A percentile compares a stretch with the other conserved stretches of the same genome.
Evolutionary conservation across 2,113 vertebrate species (phyloP).

Genomic region (Laticauda laticaudata): DNA sequence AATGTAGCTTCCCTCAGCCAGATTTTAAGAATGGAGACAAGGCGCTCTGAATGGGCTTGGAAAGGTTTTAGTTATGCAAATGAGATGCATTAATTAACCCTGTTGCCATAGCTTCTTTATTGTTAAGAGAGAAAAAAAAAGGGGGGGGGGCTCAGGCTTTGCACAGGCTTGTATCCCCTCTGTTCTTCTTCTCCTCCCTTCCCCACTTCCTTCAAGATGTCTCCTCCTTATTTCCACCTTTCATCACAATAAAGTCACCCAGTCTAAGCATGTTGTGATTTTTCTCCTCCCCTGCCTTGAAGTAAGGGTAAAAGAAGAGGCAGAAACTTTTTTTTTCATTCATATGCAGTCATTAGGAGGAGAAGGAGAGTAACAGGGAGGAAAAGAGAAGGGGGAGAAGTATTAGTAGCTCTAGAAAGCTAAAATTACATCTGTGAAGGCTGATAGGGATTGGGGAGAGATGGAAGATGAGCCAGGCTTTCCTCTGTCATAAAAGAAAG

Average conservation of each 20-base stretch:
- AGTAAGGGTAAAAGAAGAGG: not conserved
- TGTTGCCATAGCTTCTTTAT: slow-evolving; percentile 56
- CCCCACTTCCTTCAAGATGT: not conserved
- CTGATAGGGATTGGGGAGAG: not conserved
- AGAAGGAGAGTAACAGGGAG: not conserved
- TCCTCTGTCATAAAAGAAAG: not conserved
- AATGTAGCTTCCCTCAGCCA: slow-evolving; percentile 8
- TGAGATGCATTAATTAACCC: slow-evolving; percentile 59
- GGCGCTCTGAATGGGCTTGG: slow-evolving; percentile 38
- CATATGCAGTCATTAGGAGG: not conserved
- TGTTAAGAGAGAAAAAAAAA: slow-evolving; percentile 36
- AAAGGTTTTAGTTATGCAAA: slow-evolving; percentile 58
- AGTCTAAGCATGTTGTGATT: slow-evolving; percentile 12
- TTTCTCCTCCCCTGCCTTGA: not conserved
- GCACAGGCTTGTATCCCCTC: slow-evolving; percentile 36
- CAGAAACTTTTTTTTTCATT: not conserved
- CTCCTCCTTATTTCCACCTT: not conserved
- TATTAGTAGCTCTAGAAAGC: not conserved
- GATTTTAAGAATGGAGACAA: slow-evolving; percentile 40
- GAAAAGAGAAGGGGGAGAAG: not conserved
- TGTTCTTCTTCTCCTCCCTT: not conserved
- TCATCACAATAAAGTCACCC: not conserved
- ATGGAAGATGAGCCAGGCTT: not conserved
- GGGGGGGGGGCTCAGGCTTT: slow-evolving; percentile 42
- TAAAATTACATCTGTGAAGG: not conserved